A percentile compares a stretch with the other conserved stretches of the same genome.
These are phyloP conservation scores for Cinclus cinclus DNA, from an alignment of 2,113 vertebrate genomes.

Conservation along the genomic window DNA sequence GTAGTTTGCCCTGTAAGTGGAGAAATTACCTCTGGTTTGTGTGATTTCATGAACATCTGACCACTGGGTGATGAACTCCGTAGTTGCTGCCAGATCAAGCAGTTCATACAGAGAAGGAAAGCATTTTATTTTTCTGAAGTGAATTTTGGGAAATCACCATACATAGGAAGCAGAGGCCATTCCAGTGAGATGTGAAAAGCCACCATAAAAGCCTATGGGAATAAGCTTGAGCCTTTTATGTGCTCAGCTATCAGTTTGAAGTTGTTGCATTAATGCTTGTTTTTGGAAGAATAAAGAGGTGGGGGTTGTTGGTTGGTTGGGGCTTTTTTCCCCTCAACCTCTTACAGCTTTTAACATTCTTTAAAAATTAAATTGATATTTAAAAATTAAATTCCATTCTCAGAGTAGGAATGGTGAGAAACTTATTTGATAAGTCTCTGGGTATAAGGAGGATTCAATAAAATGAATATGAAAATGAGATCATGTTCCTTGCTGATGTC, in stretches of 20 bases:
- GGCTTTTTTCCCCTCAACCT: accelerated
- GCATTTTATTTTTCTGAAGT: background rate
- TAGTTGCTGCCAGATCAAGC: background rate
- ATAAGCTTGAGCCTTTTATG: background rate
- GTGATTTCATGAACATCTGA: background rate
- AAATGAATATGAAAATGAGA: background rate
- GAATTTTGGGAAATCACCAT: background rate
- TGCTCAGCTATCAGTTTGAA: background rate
- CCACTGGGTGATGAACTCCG: background rate
- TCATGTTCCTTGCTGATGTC: background rate
- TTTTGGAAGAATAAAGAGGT: background rate
- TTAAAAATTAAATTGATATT: background rate
- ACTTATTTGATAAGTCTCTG: background rate
- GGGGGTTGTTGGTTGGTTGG: background rate
- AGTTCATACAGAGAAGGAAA: background rate
- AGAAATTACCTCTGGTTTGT: background rate
- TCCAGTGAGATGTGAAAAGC: background rate
- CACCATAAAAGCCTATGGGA: background rate
- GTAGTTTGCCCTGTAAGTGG: background rate
- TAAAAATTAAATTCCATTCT: background rate
- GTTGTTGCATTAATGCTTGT: background rate
- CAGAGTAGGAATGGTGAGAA: background rate
- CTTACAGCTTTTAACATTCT: background rate
- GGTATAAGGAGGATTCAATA: background rate
- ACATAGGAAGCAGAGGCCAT: background rate